Percentiles rank a stretch among this genome's conserved stretches.
Conservation (phyloP, 2,113 vertebrate genomes). For the Glareola pratincola region DNA sequence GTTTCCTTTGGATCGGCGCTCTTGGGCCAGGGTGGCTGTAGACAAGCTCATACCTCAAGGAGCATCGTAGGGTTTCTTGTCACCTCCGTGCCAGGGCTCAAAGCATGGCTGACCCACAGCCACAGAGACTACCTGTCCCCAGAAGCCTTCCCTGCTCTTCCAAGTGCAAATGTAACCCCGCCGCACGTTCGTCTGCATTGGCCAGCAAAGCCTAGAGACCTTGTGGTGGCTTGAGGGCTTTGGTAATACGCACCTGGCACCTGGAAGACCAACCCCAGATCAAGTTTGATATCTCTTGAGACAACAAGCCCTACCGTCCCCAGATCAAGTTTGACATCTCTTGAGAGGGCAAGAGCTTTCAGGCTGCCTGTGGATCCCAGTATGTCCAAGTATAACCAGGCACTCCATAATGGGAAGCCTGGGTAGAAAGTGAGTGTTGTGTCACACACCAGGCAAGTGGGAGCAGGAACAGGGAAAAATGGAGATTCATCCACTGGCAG, state of each 20-base stretch:
- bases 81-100: fast-evolving
- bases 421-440: not conserved
- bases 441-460: fast-evolving
- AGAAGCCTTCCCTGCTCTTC: not conserved
- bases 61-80: fast-evolving
- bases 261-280: not conserved
- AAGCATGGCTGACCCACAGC: not conserved
- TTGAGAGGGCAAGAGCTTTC: not conserved
- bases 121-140: fast-evolving
- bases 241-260: not conserved
- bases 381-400: not conserved
- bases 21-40: not conserved
- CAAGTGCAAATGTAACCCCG: not conserved
- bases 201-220: not conserved
- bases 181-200: not conserved
- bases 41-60: fast-evolving
- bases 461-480: not conserved
- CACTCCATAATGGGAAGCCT: not conserved
- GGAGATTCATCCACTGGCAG: fast-evolving
- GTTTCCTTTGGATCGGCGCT: too few species aligned
- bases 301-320: not conserved
- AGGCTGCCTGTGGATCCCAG: not conserved
- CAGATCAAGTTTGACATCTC: not conserved
- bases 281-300: too few species aligned
- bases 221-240: not conserved